Conservation (phyloP, 2,888 invertebrate species). For the Dasysyrphus tricinctus region DNA sequence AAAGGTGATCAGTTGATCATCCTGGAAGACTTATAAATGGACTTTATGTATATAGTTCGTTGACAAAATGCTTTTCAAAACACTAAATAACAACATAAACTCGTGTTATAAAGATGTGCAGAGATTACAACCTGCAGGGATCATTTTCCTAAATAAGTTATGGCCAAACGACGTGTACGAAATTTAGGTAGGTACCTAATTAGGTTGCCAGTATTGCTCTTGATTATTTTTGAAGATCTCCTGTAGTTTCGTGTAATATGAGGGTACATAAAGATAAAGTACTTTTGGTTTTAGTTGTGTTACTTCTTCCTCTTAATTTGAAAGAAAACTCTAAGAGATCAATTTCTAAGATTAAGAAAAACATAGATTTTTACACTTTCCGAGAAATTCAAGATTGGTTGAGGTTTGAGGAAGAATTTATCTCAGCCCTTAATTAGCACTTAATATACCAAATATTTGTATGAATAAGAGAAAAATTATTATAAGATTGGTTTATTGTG, state of each 20-base stretch:
- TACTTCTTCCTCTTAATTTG: slow-evolving; percentile 26
- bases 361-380: slow-evolving; percentile 40
- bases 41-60: slow-evolving; percentile 3
- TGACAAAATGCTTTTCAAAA: slow-evolving; percentile 51
- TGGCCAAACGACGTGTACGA: slow-evolving; percentile 6
- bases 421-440: too few relatives aligned
- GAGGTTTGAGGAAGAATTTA: neutral
- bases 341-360: slow-evolving; percentile 18
- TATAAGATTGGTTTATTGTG: too few relatives aligned
- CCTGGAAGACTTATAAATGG: neutral
- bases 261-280: slow-evolving; percentile 47
- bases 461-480: too few relatives aligned
- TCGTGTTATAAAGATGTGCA: slow-evolving; percentile 54
- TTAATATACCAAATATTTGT: too few relatives aligned
- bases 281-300: slow-evolving; percentile 17
- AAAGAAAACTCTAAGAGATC: slow-evolving; percentile 8
- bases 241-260: slow-evolving; percentile 67
- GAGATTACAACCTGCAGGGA: slow-evolving; percentile 64
- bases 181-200: slow-evolving; percentile 42
- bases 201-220: slow-evolving; percentile 39
- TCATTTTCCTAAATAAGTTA: slow-evolving; percentile 25
- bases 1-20: slow-evolving; percentile 37
- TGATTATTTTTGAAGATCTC: slow-evolving; percentile 38
- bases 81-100: slow-evolving; percentile 42
- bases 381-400: neutral